Base-by-base conservation (phyloP, 1,140 invertebrate genomes). In the Coenobita brevimanus region DNA sequence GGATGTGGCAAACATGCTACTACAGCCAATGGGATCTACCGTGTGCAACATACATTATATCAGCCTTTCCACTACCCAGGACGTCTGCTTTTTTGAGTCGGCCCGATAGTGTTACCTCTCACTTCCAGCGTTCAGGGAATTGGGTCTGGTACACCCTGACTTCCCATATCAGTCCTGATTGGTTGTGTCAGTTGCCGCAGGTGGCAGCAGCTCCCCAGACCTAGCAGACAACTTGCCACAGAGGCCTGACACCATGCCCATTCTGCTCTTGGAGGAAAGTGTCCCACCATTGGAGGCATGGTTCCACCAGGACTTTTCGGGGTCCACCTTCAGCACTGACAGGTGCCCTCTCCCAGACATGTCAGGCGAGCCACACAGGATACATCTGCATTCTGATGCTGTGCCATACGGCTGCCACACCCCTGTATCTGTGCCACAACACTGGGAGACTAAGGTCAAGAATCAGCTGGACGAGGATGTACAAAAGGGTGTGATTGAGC, bases 391-490 rank as follows among this genome's bases (percentile, higher is more conserved):
- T 30, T 33, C 36, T 30, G 82, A 36, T 46, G 36, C 82, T 8
- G 24, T 30, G 8, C 60, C 82, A n/a, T 67, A 84, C 38, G 82
- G 13, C 24, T 46, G 69, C 30, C 82, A 84, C 67, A 82, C n/a
- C 1, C 82, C 82, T 15, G 54, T 30, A 38, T 24, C 82, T 13
- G 62, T 84, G 69, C n/a, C n/a, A n/a, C n/a, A n/a, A n/a, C n/a
- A n/a, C n/a, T n/a, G n/a, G n/a, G n/a, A n/a, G n/a, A n/a, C 67
- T 38, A 36, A 84, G 76, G 64, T 84, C 15, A 41, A 76, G 76
- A 36, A 27, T 2, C 73, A 75, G 71, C 69, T 84, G 2, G 82
- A 84, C n/a, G 82, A 80, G 3, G 82, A 73, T 36, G 64, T 82
- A 0, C 30, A 67, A 24, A 84, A 60, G 36, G 82, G 82, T 21